These are phyloP conservation scores for Chironomus tentans DNA, from an alignment of 2,888 invertebrate species.

Conservation along the genomic window DNA sequence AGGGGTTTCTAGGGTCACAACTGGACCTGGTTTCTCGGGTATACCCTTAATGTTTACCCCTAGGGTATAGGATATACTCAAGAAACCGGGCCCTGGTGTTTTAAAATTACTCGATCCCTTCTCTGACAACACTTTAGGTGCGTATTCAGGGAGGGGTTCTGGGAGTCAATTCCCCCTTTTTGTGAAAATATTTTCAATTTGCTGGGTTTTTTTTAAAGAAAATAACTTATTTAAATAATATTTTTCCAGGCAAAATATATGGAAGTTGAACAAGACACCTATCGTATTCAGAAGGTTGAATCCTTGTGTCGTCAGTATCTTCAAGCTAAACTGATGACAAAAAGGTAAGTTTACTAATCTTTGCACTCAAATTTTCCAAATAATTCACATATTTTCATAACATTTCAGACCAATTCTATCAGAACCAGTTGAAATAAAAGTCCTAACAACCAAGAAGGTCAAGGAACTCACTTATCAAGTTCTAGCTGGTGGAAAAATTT, in stretches of 20 bases:
- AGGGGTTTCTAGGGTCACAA: too few relatives aligned
- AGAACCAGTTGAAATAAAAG: constrained; percentile 59
- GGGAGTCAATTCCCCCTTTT: too few relatives aligned
- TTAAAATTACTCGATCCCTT: too few relatives aligned
- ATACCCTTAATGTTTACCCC: too few relatives aligned
- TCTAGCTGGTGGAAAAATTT: constrained; percentile 76
- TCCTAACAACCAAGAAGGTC: constrained; percentile 65
- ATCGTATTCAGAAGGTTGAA: constrained; percentile 60
- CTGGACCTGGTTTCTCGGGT: too few relatives aligned
- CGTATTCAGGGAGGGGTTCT: too few relatives aligned
- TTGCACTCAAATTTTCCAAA: constrained; percentile 32
- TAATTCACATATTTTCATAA: constrained; percentile 27
- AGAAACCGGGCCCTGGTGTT: too few relatives aligned
- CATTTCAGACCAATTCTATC: constrained; percentile 49
- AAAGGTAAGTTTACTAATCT: constrained; percentile 39
- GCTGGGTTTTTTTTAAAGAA: too few relatives aligned
- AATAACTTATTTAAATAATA: too few relatives aligned
- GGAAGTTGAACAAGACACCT: constrained; percentile 60
- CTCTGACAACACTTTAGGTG: too few relatives aligned
- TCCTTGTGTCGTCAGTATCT: constrained; percentile 52
- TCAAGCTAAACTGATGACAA: constrained; percentile 48
- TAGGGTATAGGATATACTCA: too few relatives aligned
- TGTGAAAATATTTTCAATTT: too few relatives aligned
- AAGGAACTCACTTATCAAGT: constrained; percentile 66
- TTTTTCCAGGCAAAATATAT: constrained; percentile 61